Evolutionary conservation across 2,888 invertebrate genomes (phyloP), one percentile per base, ranked within the genome.

Genomic region (Sialis fuliginosa): DNA sequence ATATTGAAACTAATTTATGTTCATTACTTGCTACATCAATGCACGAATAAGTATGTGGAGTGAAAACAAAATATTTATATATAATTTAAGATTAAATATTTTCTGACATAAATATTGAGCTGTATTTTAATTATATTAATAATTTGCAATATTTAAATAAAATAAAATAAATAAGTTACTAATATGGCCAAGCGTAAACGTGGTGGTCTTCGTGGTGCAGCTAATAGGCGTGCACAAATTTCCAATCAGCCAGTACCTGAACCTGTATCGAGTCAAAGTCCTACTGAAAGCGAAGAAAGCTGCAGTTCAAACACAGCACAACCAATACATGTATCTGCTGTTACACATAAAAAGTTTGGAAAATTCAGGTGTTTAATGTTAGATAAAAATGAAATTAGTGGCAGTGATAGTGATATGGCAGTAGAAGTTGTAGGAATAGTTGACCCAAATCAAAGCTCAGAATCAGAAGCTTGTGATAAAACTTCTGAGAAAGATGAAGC

Each of bases 321-420:
- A 31, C 9, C 47, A 30, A 47, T 22, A 8, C 12, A n/a, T 32
- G 41, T 31, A 41, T 31, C 50, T 10, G 41, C 39, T 5, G 42
- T 46, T 33, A 49, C 46, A 12, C 73, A 72, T 56, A 74, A 74
- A 54, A 73, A 73, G 55, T 73, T 74, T 56, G 73, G 74, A 39
- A 73, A 73, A 60, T 73, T 71, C 55, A 62, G 72, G 34, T 71
- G 69, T 55, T 58, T 73, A 12, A 64, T 69, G 50, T 66, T 65
- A 51, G 55, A 53, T 35, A 49, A 53, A 50, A 68, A 58, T 60
- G 68, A 67, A 54, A 65, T 66, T 22, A 53, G 55, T 49, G 67
- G 60, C 51, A 69, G 69, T 63, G 71, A 70, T 62, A 70, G 67
- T 57, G 48, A 45, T 34, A 51, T 69, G 52, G 68, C 69, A 56